Percentiles rank a stretch among this genome's conserved stretches.
Conservation (phyloP, 2,113 vertebrate genomes). For the Tenebrosternarchus preto region DNA sequence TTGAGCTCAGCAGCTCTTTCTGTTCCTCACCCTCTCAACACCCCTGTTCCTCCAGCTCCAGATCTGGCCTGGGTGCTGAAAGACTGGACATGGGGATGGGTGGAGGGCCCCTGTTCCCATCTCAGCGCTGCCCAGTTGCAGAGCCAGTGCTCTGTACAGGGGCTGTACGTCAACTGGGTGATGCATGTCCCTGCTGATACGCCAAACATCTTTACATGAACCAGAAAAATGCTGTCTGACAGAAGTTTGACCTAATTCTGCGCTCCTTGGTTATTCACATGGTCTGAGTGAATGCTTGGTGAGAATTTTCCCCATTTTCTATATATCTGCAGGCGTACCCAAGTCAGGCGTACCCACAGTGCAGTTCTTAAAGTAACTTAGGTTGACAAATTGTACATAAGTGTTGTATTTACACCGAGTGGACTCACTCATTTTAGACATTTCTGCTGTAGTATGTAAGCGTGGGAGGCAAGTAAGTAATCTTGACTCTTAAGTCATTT, state of each 20-base stretch:
- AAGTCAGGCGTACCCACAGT: neutral
- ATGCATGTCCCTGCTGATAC: slow-evolving; percentile 78
- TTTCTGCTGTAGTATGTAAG: neutral
- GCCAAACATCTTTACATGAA: slow-evolving; percentile 80
- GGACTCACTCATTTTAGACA: neutral
- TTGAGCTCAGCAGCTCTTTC: slow-evolving; percentile 47
- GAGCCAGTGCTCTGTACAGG: slow-evolving; percentile 63
- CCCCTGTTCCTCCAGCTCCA: slow-evolving; percentile 54
- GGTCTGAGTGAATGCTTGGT: neutral
- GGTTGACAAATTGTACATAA: neutral
- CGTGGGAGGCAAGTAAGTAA: neutral
- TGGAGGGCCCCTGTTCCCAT: slow-evolving; percentile 59
- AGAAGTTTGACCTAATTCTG: slow-evolving; percentile 76
- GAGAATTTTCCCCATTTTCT: neutral
- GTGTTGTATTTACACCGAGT: neutral
- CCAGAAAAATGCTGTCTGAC: slow-evolving; percentile 89
- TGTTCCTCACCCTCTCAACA: slow-evolving; percentile 66
- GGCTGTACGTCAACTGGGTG: slow-evolving; percentile 73
- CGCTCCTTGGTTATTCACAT: slow-evolving; percentile 51
- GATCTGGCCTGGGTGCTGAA: slow-evolving; percentile 73
- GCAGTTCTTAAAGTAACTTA: neutral
- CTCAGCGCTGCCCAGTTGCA: slow-evolving; percentile 53
- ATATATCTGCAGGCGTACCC: neutral
- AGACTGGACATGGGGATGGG: slow-evolving; percentile 68
- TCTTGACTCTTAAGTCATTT: neutral